Conservation (phyloP, 1,140 invertebrate genomes). For the Scaptodrosophila lebanonensis region DNA sequence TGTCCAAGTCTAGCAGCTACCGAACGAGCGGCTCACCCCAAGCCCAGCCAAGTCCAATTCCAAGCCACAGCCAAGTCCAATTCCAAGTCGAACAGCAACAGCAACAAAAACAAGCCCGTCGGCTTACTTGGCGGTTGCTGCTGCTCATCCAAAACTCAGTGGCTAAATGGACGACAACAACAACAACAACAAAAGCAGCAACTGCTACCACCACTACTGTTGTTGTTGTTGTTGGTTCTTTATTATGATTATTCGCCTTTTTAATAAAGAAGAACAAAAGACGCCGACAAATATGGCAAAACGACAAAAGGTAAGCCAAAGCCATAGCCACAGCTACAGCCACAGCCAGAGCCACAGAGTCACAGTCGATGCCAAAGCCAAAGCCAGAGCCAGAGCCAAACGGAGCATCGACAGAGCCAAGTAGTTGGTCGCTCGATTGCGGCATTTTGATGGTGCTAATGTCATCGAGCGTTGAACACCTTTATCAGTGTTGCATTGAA, state of each 20-base stretch:
- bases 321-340: background rate
- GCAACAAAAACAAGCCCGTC: constrained; percentile 47
- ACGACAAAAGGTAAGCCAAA: constrained; percentile 10
- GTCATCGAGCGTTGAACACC: constrained; percentile 76
- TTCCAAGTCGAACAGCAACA: constrained; percentile 22
- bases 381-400: constrained; percentile 1
- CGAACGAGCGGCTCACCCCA: constrained; percentile 63
- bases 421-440: constrained; percentile 41
- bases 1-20: constrained; percentile 77
- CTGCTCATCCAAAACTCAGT: constrained; percentile 71
- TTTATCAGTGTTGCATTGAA: constrained; percentile 76
- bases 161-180: constrained; percentile 69
- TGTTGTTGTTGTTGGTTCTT: constrained; percentile 64
- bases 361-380: too few relatives aligned
- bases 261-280: constrained; percentile 75
- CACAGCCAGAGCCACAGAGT: constrained; percentile 5
- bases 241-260: constrained; percentile 75
- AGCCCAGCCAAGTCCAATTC: background rate
- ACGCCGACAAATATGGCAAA: constrained; percentile 73
- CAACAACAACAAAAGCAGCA: constrained; percentile 26
- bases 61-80: constrained; percentile 7
- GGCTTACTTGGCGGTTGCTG: constrained; percentile 47
- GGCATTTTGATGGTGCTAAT: constrained; percentile 74
- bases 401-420: constrained; percentile 3
- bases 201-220: constrained; percentile 14